phyloP scores from a whole-genome alignment of 2,888 invertebrate species.

The Lochmaea capreae region DNA sequence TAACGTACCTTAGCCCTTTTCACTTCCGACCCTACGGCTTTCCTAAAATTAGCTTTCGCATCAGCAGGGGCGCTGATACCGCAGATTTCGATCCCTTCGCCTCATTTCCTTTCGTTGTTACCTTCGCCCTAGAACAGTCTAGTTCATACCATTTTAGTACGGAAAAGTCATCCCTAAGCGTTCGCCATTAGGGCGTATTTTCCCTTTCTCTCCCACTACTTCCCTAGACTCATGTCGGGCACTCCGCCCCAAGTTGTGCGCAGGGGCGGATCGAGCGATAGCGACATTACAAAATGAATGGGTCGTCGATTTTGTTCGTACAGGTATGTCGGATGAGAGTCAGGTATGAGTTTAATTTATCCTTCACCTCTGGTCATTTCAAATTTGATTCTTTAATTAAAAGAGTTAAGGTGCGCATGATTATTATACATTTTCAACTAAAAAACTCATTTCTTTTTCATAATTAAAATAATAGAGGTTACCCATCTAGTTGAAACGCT shows the following conservation, averaged over 20 bases:
- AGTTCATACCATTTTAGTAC: slow-evolving; percentile 37
- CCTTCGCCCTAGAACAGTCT: slow-evolving; percentile 29
- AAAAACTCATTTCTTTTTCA: too few relatives aligned
- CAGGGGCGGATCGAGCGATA: slow-evolving; percentile 30
- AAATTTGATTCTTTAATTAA: too few relatives aligned
- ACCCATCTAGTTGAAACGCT: too few relatives aligned
- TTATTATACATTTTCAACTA: too few relatives aligned
- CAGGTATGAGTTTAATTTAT: neutral
- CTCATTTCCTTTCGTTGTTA: slow-evolving; percentile 30
- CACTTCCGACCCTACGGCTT: slow-evolving; percentile 37
- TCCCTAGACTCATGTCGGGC: slow-evolving; percentile 12
- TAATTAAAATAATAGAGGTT: too few relatives aligned
- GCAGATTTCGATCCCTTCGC: slow-evolving; percentile 20
- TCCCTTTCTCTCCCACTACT: slow-evolving; percentile 38
- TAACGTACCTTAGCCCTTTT: slow-evolving; percentile 24
- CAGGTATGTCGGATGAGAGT: neutral
- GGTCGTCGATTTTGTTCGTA: neutral
- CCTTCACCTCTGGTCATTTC: neutral
- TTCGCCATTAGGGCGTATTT: slow-evolving; percentile 42
- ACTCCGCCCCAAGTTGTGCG: slow-evolving; percentile 27
- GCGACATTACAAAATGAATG: slow-evolving; percentile 12
- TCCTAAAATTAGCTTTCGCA: slow-evolving; percentile 38
- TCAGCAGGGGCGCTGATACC: slow-evolving; percentile 30
- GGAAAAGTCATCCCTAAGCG: slow-evolving; percentile 39
- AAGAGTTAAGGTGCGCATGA: too few relatives aligned